Percentiles rank a stretch among this genome's conserved stretches.
phyloP scores from a whole-genome alignment of 2,797 vertebrate genomes.

The Limosa lapponica region DNA sequence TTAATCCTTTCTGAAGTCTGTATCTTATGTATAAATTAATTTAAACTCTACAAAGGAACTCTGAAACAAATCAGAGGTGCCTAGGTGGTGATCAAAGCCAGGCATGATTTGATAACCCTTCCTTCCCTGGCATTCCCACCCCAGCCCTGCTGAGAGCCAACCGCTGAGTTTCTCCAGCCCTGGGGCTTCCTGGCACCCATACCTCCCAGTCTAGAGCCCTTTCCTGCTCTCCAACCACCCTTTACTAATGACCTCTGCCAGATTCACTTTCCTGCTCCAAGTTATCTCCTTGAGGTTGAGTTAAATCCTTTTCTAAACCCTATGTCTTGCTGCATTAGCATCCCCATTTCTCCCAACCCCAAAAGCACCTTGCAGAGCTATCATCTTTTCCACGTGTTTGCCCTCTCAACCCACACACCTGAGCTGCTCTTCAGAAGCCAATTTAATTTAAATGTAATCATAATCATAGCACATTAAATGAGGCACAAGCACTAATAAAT shows the following conservation, averaged over 20 bases:
- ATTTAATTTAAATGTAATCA: neutral
- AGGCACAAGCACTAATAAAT: neutral
- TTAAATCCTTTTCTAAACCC: neutral
- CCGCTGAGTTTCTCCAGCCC: neutral
- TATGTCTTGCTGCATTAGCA: neutral
- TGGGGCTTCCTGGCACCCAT: accelerated
- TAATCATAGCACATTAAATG: neutral
- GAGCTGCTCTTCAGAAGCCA: neutral
- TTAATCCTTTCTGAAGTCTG: neutral
- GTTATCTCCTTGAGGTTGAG: neutral
- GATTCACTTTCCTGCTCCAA: neutral
- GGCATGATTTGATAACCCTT: neutral
- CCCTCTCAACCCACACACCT: neutral
- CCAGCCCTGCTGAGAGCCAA: neutral
- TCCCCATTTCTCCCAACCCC: neutral
- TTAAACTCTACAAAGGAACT: neutral
- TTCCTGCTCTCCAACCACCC: neutral
- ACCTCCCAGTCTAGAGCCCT: neutral
- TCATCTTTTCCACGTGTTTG: neutral
- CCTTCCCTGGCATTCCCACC: neutral
- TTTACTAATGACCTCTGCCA: neutral
- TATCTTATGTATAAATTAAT: neutral
- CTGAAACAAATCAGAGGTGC: neutral
- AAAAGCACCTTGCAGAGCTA: neutral
- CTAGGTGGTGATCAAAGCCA: neutral